Evolutionary conservation across 2,888 invertebrate genomes (phyloP).

Genomic region (Macaria notata): DNA sequence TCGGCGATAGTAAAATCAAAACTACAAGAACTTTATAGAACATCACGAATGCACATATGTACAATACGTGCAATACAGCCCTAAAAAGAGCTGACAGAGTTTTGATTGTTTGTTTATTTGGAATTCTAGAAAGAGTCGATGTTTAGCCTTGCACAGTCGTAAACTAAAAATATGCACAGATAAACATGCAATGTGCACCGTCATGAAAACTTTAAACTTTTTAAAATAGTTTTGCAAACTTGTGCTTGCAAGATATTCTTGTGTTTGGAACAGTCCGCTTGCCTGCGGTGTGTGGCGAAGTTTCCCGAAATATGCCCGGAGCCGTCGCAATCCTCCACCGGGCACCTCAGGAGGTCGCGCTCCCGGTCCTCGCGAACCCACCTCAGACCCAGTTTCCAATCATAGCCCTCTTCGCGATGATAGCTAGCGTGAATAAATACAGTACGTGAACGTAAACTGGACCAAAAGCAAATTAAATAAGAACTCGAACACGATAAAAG

Average conservation of each 20-base stretch:
- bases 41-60: no score
- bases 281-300: constrained; percentile 95
- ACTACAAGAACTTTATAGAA: no score
- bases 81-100: background rate
- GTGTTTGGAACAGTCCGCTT: constrained; percentile 76
- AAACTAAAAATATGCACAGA: constrained; percentile 16
- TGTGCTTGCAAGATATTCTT: constrained; percentile 6
- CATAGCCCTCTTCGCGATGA: constrained; percentile 63
- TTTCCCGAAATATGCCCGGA: constrained; percentile 94
- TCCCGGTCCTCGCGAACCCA: constrained; percentile 87
- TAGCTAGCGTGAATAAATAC: constrained; percentile 64
- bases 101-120: background rate
- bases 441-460: background rate
- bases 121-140: constrained; percentile 3
- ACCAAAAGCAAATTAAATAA: no score
- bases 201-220: constrained; percentile 3
- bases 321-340: constrained; percentile 91
- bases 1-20: no score
- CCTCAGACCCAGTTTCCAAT: constrained; percentile 62
- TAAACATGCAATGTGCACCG: constrained; percentile 20
- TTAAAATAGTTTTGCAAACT: constrained; percentile 62
- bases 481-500: no score
- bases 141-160: constrained; percentile 27
- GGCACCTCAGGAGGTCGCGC: constrained; percentile 91
- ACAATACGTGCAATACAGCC: no score